phyloP scores from a whole-genome alignment of 2,888 invertebrate genomes.

The Malacosoma neustria region DNA sequence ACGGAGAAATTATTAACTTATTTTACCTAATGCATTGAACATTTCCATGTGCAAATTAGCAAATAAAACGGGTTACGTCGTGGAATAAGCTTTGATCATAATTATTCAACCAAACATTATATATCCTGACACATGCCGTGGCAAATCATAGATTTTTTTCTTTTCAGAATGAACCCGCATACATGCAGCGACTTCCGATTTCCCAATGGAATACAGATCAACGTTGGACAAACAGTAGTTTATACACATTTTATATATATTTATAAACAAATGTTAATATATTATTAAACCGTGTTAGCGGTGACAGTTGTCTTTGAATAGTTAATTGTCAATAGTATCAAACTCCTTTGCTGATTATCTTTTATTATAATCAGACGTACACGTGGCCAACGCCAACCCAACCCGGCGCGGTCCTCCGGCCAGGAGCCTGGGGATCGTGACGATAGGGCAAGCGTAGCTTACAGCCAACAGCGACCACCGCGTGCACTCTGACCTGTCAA shows the following conservation, averaged over 20 bases:
- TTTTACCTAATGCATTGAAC: too few species aligned
- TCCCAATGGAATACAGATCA: constrained; percentile 8
- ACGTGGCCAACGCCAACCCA: constrained; percentile 42
- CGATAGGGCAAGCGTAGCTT: constrained; percentile 47
- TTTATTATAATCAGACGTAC: constrained; percentile 27
- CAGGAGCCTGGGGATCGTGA: constrained; percentile 22
- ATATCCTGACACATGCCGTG: neutral
- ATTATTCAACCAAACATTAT: constrained; percentile 19
- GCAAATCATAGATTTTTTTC: constrained; percentile 5
- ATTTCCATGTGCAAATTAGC: neutral
- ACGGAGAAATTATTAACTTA: too few species aligned
- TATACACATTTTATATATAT: constrained; percentile 9
- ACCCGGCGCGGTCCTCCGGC: constrained; percentile 17
- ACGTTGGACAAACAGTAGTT: constrained; percentile 26
- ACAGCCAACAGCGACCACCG: constrained; percentile 61
- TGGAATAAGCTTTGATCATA: constrained; percentile 27
- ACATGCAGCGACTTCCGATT: constrained; percentile 17
- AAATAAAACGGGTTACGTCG: neutral
- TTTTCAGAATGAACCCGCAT: constrained; percentile 15
- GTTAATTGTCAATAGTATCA: too few species aligned
- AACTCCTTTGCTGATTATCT: too few species aligned
- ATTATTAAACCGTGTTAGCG: constrained; percentile 20
- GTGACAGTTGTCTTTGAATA: constrained; percentile 18
- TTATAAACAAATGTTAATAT: neutral
- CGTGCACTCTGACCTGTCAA: constrained; percentile 31